phyloP scores from a whole-genome alignment of 2,888 invertebrate species.

The Sarcophaga subvicina region DNA sequence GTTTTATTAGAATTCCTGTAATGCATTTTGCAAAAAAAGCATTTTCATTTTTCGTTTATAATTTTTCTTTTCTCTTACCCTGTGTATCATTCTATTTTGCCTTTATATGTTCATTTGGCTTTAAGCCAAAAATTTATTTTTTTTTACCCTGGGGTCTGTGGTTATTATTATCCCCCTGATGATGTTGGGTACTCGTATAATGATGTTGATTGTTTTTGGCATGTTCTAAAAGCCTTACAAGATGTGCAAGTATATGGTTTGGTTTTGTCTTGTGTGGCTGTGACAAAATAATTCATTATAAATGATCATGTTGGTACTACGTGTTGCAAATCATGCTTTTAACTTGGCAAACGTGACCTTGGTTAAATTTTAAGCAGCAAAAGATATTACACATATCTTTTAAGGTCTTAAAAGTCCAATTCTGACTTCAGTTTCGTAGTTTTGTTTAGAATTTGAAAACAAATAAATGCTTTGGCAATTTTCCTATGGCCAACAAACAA shows the following conservation, averaged over 20 bases:
- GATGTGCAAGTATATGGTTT: neutral
- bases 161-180: neutral
- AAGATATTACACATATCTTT: no score
- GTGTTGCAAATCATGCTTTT: neutral
- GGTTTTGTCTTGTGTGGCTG: neutral
- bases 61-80: neutral
- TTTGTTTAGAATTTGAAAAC: no score
- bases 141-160: constrained; percentile 9
- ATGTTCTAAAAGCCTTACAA: neutral
- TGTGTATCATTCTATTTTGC: neutral
- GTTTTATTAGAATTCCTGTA: constrained; percentile 53
- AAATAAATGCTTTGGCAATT: no score
- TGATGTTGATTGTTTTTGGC: neutral
- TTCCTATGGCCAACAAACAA: no score
- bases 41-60: constrained; percentile 24
- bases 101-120: constrained; percentile 36
- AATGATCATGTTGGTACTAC: neutral
- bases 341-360: neutral
- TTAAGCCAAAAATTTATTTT: constrained; percentile 36
- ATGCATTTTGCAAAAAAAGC: constrained; percentile 53
- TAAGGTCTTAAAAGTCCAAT: no score
- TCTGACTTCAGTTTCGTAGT: no score
- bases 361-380: neutral
- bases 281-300: neutral
- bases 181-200: neutral